Conservation (phyloP, 2,888 invertebrate species). For the Lutraria lutraria region DNA sequence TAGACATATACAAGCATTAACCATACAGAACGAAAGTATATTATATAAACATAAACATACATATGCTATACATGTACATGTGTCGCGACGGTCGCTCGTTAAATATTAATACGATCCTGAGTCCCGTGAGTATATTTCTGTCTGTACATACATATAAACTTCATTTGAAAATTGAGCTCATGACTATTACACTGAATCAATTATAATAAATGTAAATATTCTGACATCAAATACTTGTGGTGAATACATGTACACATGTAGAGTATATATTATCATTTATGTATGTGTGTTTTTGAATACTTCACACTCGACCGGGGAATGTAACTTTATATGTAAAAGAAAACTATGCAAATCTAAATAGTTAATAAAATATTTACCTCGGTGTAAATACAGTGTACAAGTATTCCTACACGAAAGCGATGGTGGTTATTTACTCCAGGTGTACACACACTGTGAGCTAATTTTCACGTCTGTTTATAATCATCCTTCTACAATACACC, state of each 20-base stretch:
- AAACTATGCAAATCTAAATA: neutral
- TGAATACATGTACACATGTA: neutral
- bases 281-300: too few relatives aligned
- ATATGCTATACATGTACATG: neutral
- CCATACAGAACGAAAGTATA: too few relatives aligned
- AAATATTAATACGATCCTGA: slow-evolving; percentile 8
- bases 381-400: neutral
- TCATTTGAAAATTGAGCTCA: neutral
- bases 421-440: neutral
- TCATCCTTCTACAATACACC: neutral
- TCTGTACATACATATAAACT: neutral
- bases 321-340: neutral
- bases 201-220: neutral
- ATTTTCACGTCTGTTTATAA: neutral
- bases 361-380: neutral
- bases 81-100: neutral
- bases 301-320: neutral
- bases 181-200: neutral
- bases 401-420: neutral
- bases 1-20: too few relatives aligned
- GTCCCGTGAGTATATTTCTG: neutral
- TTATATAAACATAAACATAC: neutral
- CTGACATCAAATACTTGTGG: neutral
- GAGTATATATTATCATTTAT: too few relatives aligned
- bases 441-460: neutral